Base-by-base conservation (phyloP, 2,888 invertebrate species). In the Strigamia maritima region DNA sequence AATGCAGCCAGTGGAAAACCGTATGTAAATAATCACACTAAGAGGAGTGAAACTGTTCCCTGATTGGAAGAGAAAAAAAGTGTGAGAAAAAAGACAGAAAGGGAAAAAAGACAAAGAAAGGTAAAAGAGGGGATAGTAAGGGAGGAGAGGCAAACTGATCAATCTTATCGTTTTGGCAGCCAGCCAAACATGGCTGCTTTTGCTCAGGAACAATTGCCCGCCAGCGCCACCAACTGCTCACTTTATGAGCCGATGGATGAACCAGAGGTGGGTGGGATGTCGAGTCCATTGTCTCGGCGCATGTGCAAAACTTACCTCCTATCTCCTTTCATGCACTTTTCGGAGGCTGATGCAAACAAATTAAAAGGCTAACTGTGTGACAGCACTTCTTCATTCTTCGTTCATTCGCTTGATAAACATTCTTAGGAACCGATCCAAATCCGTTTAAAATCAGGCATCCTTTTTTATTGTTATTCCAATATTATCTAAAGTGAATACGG, bases 151-250 rank as follows among this genome's bases (percentile, higher is more conserved):
- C 40, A 40, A 75, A 75, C 75, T 40, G 75, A 75, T 75, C 75
- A 75, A 75, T 75, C 75, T 75, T 75, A 75, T 75, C 75, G 40
- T 40, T 38, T 75, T 75, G 75, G 75, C 75, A 38, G 75, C 75
- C 40, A 35, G 35, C 75, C 75, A 75, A 75, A 75, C 75, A 75
- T 40, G 75, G 35, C 75, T 75, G 75, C 75, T 75, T 75, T 75
- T 35, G 38, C 40, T 31, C 40, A 38, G 38, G 75, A 75, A 75
- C 40, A 75, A 75, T 75, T 40, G 75, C 75, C 40, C 75, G 35
- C 75, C 40, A 70, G 70, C 70, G 70, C 70, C 70, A 70, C 70
- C 70, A 70, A 70, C 70, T 70, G 70, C 70, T 70, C 70, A 70
- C 70, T 70, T 70, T 70, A 70, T 70, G 70, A 70, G 70, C 70